Evolutionary conservation across 2,113 vertebrate genomes (phyloP).

Genomic region (Gobio gobio): DNA sequence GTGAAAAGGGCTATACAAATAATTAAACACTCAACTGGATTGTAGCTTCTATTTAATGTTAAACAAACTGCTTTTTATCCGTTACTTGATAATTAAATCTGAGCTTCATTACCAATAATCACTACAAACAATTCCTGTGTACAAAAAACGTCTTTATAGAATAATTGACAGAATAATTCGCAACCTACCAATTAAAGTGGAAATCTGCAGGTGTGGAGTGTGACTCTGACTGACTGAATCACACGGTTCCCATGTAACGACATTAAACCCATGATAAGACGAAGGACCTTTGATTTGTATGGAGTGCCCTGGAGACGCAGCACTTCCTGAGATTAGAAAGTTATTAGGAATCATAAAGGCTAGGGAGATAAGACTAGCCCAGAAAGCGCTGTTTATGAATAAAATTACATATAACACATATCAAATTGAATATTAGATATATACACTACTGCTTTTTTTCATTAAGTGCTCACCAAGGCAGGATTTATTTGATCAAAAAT

Average conservation of each 20-base stretch:
- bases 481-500: neutral
- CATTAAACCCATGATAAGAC: conserved; percentile 38
- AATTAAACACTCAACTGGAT: neutral
- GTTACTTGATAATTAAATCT: neutral
- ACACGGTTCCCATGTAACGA: conserved; percentile 8
- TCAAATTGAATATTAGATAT: neutral
- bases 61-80: neutral
- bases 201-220: conserved; percentile 18
- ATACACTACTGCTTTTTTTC: neutral
- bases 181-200: conserved; percentile 40
- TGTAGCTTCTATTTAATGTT: neutral
- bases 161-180: neutral
- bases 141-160: neutral
- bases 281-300: conserved; percentile 61
- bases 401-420: neutral
- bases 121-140: no score
- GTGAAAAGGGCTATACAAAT: neutral
- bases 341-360: conserved; percentile 41
- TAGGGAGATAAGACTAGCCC: conserved; percentile 36
- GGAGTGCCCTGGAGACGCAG: conserved; percentile 16
- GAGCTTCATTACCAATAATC: neutral
- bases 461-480: neutral
- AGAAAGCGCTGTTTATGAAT: neutral
- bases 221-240: conserved; percentile 7
- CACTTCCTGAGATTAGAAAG: conserved; percentile 10